phyloP scores from a whole-genome alignment of 2,888 invertebrate species.

The Rhimphoctona megacephalus region DNA sequence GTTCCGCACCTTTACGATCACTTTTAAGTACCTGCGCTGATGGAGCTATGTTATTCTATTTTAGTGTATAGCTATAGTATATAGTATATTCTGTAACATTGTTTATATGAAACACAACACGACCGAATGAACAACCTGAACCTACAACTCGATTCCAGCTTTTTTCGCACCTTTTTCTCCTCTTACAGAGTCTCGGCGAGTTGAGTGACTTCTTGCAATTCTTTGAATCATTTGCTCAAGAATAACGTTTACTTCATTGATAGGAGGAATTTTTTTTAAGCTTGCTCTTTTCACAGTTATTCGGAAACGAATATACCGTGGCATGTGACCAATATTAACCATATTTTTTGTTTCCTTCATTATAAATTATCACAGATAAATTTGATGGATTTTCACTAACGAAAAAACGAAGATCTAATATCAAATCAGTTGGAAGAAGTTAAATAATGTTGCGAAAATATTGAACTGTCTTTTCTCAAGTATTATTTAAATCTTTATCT shows the following conservation, averaged over 20 bases:
- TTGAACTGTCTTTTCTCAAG: too few species aligned
- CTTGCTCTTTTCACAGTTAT: neutral
- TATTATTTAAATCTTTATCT: too few species aligned
- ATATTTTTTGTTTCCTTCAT: too few species aligned
- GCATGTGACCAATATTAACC: too few species aligned
- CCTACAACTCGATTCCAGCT: conserved; percentile 18
- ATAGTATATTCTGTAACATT: neutral
- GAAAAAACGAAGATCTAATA: too few species aligned
- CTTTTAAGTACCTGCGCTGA: conserved; percentile 67
- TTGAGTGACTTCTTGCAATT: too few species aligned
- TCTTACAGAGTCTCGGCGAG: neutral
- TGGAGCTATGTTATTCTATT: conserved; percentile 44
- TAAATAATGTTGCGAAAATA: too few species aligned
- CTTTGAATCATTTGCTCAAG: neutral
- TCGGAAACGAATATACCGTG: too few species aligned
- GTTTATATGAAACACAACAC: neutral
- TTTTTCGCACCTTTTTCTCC: neutral
- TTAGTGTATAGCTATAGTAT: conserved; percentile 14
- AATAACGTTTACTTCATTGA: neutral
- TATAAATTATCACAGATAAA: too few species aligned
- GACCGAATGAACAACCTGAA: conserved; percentile 12
- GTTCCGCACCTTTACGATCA: conserved; percentile 76
- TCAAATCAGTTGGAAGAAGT: too few species aligned
- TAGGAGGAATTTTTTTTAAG: neutral
- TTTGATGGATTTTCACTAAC: too few species aligned